These are phyloP conservation scores for Lagopus muta DNA, from an alignment of 2,113 vertebrate genomes.

Conservation along the genomic window DNA sequence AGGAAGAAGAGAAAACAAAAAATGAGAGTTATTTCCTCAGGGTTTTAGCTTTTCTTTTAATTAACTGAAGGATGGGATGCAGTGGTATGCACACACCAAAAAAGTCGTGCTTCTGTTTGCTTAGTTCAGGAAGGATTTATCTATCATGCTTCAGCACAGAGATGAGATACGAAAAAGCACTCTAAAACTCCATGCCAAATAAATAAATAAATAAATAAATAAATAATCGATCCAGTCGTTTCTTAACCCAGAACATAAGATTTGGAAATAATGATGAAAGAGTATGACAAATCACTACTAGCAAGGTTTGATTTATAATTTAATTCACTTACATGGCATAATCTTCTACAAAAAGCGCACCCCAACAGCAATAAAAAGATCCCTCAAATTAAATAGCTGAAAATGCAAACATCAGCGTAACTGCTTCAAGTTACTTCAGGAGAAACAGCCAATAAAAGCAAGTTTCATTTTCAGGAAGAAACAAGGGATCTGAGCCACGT, in stretches of 20 bases:
- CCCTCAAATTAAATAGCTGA: neutral
- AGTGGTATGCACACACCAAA: neutral
- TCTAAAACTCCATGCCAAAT: neutral
- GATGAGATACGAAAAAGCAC: neutral
- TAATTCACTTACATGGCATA: neutral
- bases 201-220: too few relatives aligned
- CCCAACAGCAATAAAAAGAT: neutral
- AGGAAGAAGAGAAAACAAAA: neutral
- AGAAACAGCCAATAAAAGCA: slow-evolving; percentile 30
- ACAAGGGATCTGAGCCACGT: neutral
- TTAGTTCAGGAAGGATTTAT: neutral
- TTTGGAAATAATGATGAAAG: neutral
- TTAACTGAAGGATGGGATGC: neutral
- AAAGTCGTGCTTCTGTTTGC: neutral
- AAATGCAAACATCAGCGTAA: neutral
- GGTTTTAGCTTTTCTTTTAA: neutral
- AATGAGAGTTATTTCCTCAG: neutral
- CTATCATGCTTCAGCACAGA: neutral
- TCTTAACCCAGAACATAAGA: neutral
- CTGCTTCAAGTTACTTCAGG: neutral
- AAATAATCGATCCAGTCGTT: neutral
- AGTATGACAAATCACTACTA: neutral
- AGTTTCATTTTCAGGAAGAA: slow-evolving; percentile 32
- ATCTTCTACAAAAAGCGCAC: neutral
- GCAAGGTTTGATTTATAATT: neutral